Base-by-base conservation (phyloP, 2,888 invertebrate genomes). In the Amphipoea lucens region DNA sequence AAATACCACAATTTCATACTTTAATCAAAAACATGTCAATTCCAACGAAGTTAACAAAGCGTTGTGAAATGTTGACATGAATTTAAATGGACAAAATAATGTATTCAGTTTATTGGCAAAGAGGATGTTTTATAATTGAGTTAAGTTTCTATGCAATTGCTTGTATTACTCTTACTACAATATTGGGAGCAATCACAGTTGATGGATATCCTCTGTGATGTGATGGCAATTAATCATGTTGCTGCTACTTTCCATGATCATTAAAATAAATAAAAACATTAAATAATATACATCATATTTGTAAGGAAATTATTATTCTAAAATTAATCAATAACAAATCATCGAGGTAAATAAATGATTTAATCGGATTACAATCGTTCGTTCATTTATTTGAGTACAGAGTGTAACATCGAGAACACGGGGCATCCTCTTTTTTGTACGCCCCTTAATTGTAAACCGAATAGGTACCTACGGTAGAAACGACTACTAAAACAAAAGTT, bases 1-100 rank as follows among this genome's bases (percentile, higher is more conserved):
- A 74, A 78, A 78, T 57, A 80, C 65, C 36, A 60, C 57, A 67
- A 62, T 57, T 85, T 72, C 17, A 20, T 63, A 63, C n/a, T 75
- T 54, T 23, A n/a, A 66, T 74, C 42, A 42, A 76, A 57, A 72
- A 60, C n/a, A 67, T 48, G n/a, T 45, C 29, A 76, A 71, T 60
- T 67, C 12, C 4, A 70, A 51, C 1, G 5, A 60, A 73, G 17
- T 14, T 60, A n/a, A 77, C 29, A 40, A 20, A 51, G 20, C 40
- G 36, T 51, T 63, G 12, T 51, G 20, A 66, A 62, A 54, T 48
- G 36, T 23, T 20, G 67, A 51, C 14, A 7, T 71, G 14, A 68
- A 63, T 45, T 40, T 68, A 60, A 75, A 42, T 20, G 1, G 2
- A 40, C 0, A 14, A 5, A 62, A 17, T 23, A 48, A 42, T 65